Evolutionary conservation across 2,113 vertebrate species (phyloP), one percentile per base, ranked within the genome.

Genomic region (Psilopogon haemacephalus): DNA sequence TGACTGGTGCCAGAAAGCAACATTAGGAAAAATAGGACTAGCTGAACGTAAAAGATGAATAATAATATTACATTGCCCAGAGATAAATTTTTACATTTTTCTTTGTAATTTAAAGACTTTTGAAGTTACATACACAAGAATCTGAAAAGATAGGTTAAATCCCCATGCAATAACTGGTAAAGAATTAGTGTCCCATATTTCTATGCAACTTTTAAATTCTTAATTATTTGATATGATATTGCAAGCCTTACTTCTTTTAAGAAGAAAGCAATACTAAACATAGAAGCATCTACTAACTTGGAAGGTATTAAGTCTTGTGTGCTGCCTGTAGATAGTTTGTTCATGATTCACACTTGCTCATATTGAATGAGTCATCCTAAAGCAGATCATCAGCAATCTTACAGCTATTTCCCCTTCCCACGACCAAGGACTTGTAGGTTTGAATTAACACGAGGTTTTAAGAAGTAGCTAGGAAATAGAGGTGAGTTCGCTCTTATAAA

Each of bases 281-380:
- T 56, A 85, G 75, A 95, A 94, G 27, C 48, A 67, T 54, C 64
- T 58, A 94, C 52, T 73, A 94, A 69, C 7, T 12, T 71, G n/a
- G 60, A 80, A 86, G 75, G 52, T 63, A 80, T 42, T 76, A 81
- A 52, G 33, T 30, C 52, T 59, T 85, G 27, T 26, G 35, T 70
- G 71, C 52, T 89, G 64, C 79, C 91, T 69, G 64, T 42, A 83
- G 94, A 64, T 54, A 69, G 62, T 75, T 86, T 63, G n/a, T 70
- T 83, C 56, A 32, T 85, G 82, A 94, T 80, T 95, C 93, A 92
- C 48, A 80, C 35, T 88, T 89, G 64, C 64, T 94, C 14, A 20
- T 83, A 46, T 44, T 52, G 82, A 77, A 77, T 89, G 87, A 96
- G 64, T 91, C 93, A 94, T 78, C 79, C 56, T 68, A 60, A 92